Evolutionary conservation across 2,113 vertebrate genomes (phyloP).

Genomic region (Himantopus leucocephalus): DNA sequence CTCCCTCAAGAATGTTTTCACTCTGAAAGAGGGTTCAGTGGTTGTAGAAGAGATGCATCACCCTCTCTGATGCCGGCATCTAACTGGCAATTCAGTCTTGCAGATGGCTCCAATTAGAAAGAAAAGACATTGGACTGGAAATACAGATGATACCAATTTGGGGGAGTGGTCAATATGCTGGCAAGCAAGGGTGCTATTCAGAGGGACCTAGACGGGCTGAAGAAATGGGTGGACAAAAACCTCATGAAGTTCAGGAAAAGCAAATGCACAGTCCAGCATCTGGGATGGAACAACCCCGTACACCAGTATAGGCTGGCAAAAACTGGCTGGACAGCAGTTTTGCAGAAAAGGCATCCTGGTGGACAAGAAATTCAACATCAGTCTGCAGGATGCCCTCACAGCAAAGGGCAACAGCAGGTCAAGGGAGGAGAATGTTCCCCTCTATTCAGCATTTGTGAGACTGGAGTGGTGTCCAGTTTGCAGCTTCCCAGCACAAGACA

Average conservation of each 20-base stretch:
- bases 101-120: not conserved
- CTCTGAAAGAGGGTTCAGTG: not conserved
- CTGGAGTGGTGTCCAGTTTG: not conserved
- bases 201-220: not conserved
- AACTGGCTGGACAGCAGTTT: not conserved
- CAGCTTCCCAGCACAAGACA: not conserved
- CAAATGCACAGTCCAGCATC: not conserved
- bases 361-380: not conserved
- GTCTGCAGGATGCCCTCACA: not conserved
- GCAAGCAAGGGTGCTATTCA: not conserved
- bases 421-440: not conserved
- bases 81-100: not conserved
- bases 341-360: not conserved
- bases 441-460: not conserved
- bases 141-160: not conserved
- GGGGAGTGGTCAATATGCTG: not conserved
- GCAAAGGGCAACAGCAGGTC: not conserved
- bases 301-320: not conserved
- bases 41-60: not conserved
- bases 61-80: not conserved
- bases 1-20: not conserved
- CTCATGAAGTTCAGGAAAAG: not conserved
- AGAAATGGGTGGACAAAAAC: not conserved
- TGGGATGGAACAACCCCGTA: not conserved
- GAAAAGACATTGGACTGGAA: not conserved